A percentile compares a stretch with the other conserved stretches of the same genome.
phyloP scores from a whole-genome alignment of 2,113 vertebrate genomes.

The Bothrops jararaca region DNA sequence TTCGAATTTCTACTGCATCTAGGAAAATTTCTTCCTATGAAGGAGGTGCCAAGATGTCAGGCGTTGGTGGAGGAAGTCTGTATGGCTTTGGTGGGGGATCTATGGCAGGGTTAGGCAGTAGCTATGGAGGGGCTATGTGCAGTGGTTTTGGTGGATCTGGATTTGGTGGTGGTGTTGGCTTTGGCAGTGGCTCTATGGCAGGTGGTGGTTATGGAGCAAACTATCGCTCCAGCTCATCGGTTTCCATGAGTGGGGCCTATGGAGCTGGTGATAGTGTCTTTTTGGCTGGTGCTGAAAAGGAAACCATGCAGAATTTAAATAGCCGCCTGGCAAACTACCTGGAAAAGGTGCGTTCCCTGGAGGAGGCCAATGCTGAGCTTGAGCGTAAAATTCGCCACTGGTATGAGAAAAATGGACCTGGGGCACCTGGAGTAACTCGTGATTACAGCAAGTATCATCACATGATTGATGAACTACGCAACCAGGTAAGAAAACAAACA shows the following conservation, averaged over 20 bases:
- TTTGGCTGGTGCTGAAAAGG: conserved; percentile 75
- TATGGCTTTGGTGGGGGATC: conserved; percentile 6
- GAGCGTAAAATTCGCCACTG: conserved; percentile 76
- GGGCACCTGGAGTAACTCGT: conserved; percentile 30
- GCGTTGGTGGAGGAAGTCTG: conserved; percentile 1
- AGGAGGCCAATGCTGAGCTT: conserved; percentile 76
- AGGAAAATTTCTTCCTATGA: conserved; percentile 29
- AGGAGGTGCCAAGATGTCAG: neutral
- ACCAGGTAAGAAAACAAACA: conserved; percentile 64
- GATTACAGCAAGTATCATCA: conserved; percentile 69
- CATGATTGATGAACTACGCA: conserved; percentile 61
- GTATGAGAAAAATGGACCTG: conserved; percentile 45
- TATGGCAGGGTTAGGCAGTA: neutral
- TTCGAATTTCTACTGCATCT: conserved; percentile 52
- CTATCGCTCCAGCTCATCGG: conserved; percentile 31
- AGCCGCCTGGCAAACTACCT: conserved; percentile 81
- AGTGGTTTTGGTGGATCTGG: conserved; percentile 22
- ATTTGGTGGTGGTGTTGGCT: conserved; percentile 41
- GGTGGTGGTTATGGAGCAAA: conserved; percentile 48
- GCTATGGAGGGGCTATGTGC: neutral
- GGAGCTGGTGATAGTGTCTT: conserved; percentile 52
- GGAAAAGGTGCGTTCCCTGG: conserved; percentile 77
- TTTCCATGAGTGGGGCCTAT: conserved; percentile 26
- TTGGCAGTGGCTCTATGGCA: conserved; percentile 23
- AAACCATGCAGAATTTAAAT: conserved; percentile 91